Conservation (phyloP, 2,113 vertebrate species). For the Camelus bactrianus region DNA sequence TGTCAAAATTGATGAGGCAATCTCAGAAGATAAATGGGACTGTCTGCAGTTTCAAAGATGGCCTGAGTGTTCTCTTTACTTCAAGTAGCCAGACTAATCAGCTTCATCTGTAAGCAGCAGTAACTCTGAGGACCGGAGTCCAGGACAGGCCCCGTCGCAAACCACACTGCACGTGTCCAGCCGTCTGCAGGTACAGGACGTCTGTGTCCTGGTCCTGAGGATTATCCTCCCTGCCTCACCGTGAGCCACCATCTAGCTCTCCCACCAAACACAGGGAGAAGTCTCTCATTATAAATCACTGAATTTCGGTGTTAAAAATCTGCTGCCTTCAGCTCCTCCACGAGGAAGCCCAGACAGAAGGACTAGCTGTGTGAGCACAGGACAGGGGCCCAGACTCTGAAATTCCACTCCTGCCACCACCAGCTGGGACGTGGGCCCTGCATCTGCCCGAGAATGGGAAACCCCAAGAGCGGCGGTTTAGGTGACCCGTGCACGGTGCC, state of each 20-base stretch:
- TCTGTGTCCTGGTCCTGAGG: background rate
- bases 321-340: background rate
- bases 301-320: background rate
- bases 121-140: background rate
- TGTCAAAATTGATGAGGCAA: constrained; percentile 34
- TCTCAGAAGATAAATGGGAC: background rate
- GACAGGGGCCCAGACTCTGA: background rate
- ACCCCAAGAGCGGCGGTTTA: no score
- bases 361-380: background rate
- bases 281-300: background rate
- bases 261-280: background rate
- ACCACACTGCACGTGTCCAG: background rate
- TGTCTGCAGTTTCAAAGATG: constrained; percentile 23
- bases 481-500: no score
- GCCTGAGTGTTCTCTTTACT: background rate
- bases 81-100: background rate
- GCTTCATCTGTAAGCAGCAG: background rate
- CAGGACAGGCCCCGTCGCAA: background rate
- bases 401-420: background rate
- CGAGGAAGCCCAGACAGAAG: background rate
- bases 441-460: no score
- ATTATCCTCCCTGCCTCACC: background rate
- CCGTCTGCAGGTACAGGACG: background rate
- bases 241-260: background rate
- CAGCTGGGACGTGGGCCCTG: no score